phyloP scores from a whole-genome alignment of 2,888 invertebrate genomes.

The Lycaena phlaeas region DNA sequence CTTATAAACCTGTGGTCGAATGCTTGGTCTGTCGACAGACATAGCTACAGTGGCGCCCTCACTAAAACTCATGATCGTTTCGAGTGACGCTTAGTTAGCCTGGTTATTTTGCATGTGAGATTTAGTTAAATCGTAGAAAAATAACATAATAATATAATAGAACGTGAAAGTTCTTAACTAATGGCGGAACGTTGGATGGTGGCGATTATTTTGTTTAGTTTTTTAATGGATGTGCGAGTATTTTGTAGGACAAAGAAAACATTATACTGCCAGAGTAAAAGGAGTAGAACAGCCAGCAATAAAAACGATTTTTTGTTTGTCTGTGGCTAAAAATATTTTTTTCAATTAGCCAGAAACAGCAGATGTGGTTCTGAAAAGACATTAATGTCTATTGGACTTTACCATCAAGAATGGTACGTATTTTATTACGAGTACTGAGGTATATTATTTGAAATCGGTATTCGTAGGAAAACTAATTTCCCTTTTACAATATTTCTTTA shows the following conservation, averaged over 20 bases:
- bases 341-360: conserved; percentile 2
- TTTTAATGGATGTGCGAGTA: background rate
- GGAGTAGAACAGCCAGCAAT: background rate
- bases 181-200: background rate
- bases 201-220: background rate
- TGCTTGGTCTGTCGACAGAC: background rate
- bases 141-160: background rate
- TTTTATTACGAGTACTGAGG: background rate
- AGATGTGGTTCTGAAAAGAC: background rate
- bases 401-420: background rate
- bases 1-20: background rate
- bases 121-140: background rate
- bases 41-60: background rate
- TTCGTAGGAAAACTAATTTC: background rate
- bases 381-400: background rate
- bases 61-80: background rate
- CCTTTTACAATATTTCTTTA: conserved; percentile 10
- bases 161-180: background rate
- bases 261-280: background rate
- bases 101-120: background rate
- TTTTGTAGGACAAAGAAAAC: background rate
- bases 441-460: conserved; percentile 5
- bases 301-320: background rate
- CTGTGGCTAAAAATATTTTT: background rate
- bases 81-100: background rate